Base-by-base conservation (phyloP, 92 coral and sea anemone genomes). In the Heteractis magnifica region DNA sequence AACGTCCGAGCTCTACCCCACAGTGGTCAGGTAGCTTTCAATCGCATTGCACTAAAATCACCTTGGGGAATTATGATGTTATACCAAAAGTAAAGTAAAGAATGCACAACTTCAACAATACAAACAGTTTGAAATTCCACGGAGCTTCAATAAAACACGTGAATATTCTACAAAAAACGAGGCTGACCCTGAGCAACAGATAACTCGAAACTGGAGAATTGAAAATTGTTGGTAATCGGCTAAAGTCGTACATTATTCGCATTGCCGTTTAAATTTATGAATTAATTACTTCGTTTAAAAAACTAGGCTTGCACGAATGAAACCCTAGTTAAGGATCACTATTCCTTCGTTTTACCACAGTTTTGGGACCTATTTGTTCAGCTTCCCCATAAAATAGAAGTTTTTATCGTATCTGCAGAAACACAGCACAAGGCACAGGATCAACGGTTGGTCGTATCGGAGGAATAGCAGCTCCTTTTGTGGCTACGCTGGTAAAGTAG, bases 401-500 rank as follows among this genome's bases (percentile, higher is more conserved):
- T 72, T 34, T 41, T 11, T 11, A 18, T 72, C 8, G 9, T 49
- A 11, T 48, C 26, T 55, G 49, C 79, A 85, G 93, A 62, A 90
- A 90, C 75, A 82, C 83, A 77, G 93, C 93, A 6, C 88, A 86
- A 83, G 93, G 88, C 2, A 86, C 86, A 48, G 86, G 93, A 34
- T 90, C 93, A 8, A 81, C 83, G 82, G 65, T 73, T 72, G 93
- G 90, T 77, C 93, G 93, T 16, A 60, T 80, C 55, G 93, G 93
- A 11, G 88, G 85, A 52, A 86, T 90, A 8, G 34, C 88, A 11
- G 90, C 93, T 1, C 93, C 93, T 20, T 72, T 77, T 52, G 88
- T 90, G 0, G 90, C 84, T 0, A 79, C 82, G 75, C 53, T 86
- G 82, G 93, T 82, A 26, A 81, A 56, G 13, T 15, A 0, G 34